These are phyloP conservation scores for Monopis laevigella DNA, from an alignment of 2,888 invertebrate genomes.

Conservation along the genomic window DNA sequence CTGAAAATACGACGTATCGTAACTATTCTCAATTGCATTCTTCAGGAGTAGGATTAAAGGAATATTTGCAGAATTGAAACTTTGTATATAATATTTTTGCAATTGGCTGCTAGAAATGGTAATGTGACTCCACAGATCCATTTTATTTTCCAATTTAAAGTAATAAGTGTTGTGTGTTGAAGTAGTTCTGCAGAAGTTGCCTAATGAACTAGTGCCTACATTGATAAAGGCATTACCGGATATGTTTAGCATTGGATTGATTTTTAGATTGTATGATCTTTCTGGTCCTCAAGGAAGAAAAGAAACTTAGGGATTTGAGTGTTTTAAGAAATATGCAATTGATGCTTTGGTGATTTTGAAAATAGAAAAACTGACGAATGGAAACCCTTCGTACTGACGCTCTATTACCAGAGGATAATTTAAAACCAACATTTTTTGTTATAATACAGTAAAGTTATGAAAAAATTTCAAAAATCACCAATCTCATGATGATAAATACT, in stretches of 20 bases:
- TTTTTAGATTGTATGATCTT: constrained; percentile 83
- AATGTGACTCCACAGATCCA: constrained; percentile 84
- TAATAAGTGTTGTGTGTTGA: constrained; percentile 80
- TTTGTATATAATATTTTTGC: constrained; percentile 76
- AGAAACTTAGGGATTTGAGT: constrained; percentile 85
- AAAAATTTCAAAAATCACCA: no score
- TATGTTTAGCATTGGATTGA: constrained; percentile 76
- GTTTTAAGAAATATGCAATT: constrained; percentile 83
- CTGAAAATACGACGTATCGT: constrained; percentile 63
- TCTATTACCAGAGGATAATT: no score
- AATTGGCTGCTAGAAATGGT: constrained; percentile 76
- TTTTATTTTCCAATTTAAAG: constrained; percentile 82
- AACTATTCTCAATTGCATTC: constrained; percentile 42
- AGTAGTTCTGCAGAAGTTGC: constrained; percentile 78
- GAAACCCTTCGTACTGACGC: no score
- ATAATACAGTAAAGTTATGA: no score
- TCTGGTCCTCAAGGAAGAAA: constrained; percentile 79
- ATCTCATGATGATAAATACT: no score
- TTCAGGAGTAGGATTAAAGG: constrained; percentile 55
- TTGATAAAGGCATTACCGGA: constrained; percentile 84
- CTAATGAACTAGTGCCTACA: constrained; percentile 79
- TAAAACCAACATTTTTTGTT: no score
- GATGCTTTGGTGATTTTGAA: no score
- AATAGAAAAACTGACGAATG: no score
- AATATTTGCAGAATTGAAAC: constrained; percentile 72